Evolutionary conservation across 2,888 invertebrate genomes (phyloP).

Genomic region (Parnassius orleans): DNA sequence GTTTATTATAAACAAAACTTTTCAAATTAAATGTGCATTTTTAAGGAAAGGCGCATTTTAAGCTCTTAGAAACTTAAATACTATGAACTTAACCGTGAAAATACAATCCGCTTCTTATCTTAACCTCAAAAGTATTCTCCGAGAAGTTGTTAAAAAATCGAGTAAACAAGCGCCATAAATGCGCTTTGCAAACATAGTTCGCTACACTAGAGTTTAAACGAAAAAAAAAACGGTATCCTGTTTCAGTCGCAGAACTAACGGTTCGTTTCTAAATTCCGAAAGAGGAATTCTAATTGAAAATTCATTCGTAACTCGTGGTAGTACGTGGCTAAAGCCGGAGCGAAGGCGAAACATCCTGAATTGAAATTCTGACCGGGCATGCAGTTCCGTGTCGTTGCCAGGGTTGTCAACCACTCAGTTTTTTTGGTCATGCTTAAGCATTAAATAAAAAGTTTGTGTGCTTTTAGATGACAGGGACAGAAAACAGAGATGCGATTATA

Average conservation of each 20-base stretch:
- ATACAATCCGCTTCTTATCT: conserved; percentile 20
- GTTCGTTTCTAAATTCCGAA: conserved; percentile 39
- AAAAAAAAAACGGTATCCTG: conserved; percentile 29
- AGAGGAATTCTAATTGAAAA: conserved; percentile 65
- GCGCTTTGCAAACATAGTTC: conserved; percentile 24
- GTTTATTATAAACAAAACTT: too few relatives aligned
- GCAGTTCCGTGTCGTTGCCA: conserved; percentile 40
- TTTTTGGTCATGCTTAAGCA: conserved; percentile 6
- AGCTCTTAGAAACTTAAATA: conserved; percentile 8
- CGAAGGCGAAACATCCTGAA: conserved; percentile 62
- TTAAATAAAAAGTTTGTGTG: too few relatives aligned
- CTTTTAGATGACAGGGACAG: too few relatives aligned
- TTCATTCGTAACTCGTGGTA: conserved; percentile 58
- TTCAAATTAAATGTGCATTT: too few relatives aligned
- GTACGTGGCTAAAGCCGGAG: conserved; percentile 59
- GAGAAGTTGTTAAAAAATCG: conserved; percentile 26
- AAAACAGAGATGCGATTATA: too few relatives aligned
- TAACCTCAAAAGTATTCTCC: conserved; percentile 7
- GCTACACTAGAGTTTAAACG: conserved; percentile 22
- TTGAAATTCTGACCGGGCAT: conserved; percentile 70
- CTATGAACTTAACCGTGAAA: conserved; percentile 14
- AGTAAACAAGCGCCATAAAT: conserved; percentile 13
- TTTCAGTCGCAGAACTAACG: conserved; percentile 31
- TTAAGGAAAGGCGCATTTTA: too few relatives aligned
- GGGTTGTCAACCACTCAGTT: conserved; percentile 19